Conservation (phyloP, 2,797 vertebrate species). For the Buphagus erythrorhynchus region DNA sequence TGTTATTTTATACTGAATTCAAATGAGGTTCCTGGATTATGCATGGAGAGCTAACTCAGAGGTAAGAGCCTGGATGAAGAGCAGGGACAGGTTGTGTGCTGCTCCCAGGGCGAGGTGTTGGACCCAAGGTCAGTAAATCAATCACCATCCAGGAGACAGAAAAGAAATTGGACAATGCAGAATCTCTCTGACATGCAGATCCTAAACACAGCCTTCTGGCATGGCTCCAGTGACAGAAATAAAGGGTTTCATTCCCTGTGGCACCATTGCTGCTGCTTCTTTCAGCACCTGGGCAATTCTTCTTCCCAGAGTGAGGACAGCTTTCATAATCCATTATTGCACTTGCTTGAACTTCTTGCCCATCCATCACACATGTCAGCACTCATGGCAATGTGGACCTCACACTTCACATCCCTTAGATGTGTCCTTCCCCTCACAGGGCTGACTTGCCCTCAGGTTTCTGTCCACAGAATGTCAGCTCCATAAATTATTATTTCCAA, state of each 20-base stretch:
- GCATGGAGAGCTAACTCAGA: not conserved
- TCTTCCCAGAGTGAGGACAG: not conserved
- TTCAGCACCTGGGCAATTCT: constrained; percentile 6
- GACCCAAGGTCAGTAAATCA: constrained; percentile 18
- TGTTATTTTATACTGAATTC: not conserved
- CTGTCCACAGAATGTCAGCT: not conserved
- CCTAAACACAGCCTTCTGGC: not conserved
- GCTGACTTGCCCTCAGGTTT: constrained; percentile 1
- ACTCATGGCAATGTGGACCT: not conserved
- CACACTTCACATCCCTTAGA: not conserved
- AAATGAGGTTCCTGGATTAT: not conserved
- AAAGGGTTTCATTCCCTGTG: not conserved
- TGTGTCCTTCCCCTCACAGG: not conserved
- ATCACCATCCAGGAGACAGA: not conserved
- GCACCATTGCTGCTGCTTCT: not conserved
- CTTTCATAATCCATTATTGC: not conserved
- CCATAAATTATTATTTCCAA: not conserved
- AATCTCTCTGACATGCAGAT: not conserved
- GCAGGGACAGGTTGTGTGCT: rapidly evolving
- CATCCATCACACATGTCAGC: not conserved
- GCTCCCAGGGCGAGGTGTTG: not conserved
- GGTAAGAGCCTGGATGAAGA: rapidly evolving
- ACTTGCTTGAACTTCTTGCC: not conserved
- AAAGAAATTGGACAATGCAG: not conserved
- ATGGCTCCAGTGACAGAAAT: not conserved